phyloP scores from a whole-genome alignment of 2,113 vertebrate species.

The Cyprinodon tularosa region DNA sequence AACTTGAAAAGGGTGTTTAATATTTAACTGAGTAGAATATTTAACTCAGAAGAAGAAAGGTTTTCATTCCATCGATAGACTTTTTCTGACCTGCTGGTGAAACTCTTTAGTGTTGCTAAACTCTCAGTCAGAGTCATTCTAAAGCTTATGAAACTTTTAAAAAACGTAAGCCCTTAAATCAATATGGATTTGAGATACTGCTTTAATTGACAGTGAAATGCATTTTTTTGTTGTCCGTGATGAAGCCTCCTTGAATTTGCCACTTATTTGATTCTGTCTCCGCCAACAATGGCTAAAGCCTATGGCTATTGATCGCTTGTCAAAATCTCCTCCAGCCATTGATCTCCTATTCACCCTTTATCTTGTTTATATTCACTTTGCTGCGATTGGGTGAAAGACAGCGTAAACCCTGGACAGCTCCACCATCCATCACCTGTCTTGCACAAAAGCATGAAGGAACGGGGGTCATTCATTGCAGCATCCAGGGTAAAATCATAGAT shows the following conservation, averaged over 20 bases:
- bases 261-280: neutral
- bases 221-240: neutral
- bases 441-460: neutral
- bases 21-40: neutral
- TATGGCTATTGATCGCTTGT: slow-evolving; percentile 3
- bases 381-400: neutral
- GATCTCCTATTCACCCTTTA: neutral
- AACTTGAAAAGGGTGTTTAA: neutral
- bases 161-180: neutral
- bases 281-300: neutral
- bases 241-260: slow-evolving; percentile 1
- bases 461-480: neutral
- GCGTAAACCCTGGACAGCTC: neutral
- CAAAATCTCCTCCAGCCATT: slow-evolving; percentile 3
- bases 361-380: neutral
- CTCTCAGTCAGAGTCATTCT: slow-evolving; percentile 7
- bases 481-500: neutral
- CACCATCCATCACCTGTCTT: neutral
- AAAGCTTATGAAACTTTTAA: neutral
- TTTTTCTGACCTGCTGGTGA: neutral
- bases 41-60: neutral
- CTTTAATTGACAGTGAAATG: slow-evolving; percentile 6
- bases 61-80: neutral
- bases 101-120: neutral
- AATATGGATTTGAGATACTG: neutral